A percentile compares a stretch with the other conserved stretches of the same genome.
These are phyloP conservation scores for Trissolcus basalis DNA, from an alignment of 1,140 invertebrate genomes.

Conservation along the genomic window DNA sequence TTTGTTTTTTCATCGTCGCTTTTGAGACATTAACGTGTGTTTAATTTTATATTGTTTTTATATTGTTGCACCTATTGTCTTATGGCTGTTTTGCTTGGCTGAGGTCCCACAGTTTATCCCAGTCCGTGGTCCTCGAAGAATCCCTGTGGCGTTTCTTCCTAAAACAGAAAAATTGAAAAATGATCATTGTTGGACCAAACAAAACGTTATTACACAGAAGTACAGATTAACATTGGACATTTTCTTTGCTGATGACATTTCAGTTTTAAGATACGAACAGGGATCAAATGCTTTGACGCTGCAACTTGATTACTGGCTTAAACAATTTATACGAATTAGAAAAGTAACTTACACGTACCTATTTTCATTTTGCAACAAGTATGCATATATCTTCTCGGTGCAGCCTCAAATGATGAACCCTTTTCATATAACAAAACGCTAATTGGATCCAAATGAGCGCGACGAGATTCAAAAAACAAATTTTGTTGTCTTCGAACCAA, in stretches of 20 bases:
- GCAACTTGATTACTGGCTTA: constrained; percentile 50
- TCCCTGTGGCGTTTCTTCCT: constrained; percentile 99
- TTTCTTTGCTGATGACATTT: not conserved
- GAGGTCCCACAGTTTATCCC: constrained; percentile 80
- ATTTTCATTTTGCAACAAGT: constrained; percentile 67
- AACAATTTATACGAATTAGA: constrained; percentile 60
- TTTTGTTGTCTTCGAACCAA: constrained; percentile 18
- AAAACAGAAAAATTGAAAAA: constrained; percentile 78
- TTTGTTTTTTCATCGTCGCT: not conserved
- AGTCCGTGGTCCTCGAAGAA: constrained; percentile 99
- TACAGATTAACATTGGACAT: too few relatives aligned
- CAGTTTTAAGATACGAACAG: constrained; percentile 69
- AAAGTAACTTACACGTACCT: constrained; percentile 73
- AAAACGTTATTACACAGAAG: too few relatives aligned
- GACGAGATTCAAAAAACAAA: constrained; percentile 22
- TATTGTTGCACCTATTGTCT: constrained; percentile 50
- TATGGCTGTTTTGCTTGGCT: constrained; percentile 12
- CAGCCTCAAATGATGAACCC: constrained; percentile 76
- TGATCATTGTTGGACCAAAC: not conserved
- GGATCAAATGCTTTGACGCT: constrained; percentile 75
- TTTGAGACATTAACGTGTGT: not conserved
- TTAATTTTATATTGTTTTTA: constrained; percentile 4
- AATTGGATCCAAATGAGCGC: constrained; percentile 41
- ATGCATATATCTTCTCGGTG: constrained; percentile 68
- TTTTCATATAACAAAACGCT: constrained; percentile 71